These are phyloP conservation scores for Oncorhynchus kisutch DNA, from an alignment of 2,113 vertebrate genomes.

Conservation along the genomic window DNA sequence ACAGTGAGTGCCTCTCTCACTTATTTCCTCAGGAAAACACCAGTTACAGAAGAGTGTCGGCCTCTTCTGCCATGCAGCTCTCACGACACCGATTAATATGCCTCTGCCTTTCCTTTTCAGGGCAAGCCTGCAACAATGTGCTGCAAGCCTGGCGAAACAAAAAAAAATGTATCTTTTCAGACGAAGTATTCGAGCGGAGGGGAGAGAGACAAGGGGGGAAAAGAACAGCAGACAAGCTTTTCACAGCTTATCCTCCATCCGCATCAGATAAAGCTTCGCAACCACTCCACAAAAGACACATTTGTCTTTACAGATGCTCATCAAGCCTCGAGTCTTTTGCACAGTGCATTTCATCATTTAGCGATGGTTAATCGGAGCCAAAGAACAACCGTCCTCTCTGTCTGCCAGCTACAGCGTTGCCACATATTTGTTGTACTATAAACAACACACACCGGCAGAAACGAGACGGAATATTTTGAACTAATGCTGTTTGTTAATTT, in stretches of 20 bases:
- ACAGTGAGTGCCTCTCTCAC: slow-evolving; percentile 32
- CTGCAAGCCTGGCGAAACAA: slow-evolving; percentile 79
- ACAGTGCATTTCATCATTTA: slow-evolving; percentile 85
- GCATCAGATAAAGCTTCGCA: slow-evolving; percentile 83
- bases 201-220: background rate
- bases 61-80: slow-evolving; percentile 68
- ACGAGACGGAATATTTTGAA: slow-evolving; percentile 91
- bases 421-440: slow-evolving; percentile 88
- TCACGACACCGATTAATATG: slow-evolving; percentile 80
- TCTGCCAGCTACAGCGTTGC: slow-evolving; percentile 57
- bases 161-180: slow-evolving; percentile 71
- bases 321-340: slow-evolving; percentile 81
- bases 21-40: slow-evolving; percentile 25
- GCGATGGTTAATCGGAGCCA: slow-evolving; percentile 89
- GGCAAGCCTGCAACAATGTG: slow-evolving; percentile 80
- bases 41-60: slow-evolving; percentile 8
- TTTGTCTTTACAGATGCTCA: slow-evolving; percentile 90
- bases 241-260: slow-evolving; percentile 71
- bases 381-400: slow-evolving; percentile 53
- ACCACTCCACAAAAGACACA: slow-evolving; percentile 87
- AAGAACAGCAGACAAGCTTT: slow-evolving; percentile 83
- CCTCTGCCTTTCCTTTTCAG: slow-evolving; percentile 81
- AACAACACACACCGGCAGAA: slow-evolving; percentile 88
- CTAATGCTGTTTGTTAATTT: slow-evolving; percentile 95
- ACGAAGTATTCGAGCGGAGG: slow-evolving; percentile 70